Percentiles rank a stretch among this genome's conserved stretches.
Conservation (phyloP, 1,140 invertebrate species). For the Hypsibius dujardini region DNA sequence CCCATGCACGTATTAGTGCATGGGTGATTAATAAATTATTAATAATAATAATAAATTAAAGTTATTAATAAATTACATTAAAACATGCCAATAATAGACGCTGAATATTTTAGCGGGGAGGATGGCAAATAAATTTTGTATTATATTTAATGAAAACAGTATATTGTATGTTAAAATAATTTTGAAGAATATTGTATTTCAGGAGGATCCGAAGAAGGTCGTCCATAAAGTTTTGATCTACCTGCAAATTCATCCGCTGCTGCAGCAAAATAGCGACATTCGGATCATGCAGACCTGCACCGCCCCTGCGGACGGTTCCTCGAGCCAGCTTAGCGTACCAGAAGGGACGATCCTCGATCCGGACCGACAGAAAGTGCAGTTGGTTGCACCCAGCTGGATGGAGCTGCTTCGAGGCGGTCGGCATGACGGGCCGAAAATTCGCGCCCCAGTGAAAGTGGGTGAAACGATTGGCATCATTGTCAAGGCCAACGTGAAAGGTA, state of each 20-base stretch:
- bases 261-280: background rate
- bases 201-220: background rate
- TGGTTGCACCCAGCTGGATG: conserved; percentile 3
- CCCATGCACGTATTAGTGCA: too few relatives aligned
- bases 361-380: background rate
- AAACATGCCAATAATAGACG: too few relatives aligned
- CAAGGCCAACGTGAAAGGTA: background rate
- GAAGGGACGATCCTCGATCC: background rate
- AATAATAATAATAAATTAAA: too few relatives aligned
- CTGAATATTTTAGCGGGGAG: too few relatives aligned
- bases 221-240: background rate
- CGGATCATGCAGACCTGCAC: background rate
- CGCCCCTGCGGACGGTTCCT: background rate
- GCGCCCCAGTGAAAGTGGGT: background rate
- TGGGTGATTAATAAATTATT: too few relatives aligned
- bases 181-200: too few relatives aligned
- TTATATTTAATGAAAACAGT: too few relatives aligned
- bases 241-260: background rate
- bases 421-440: conserved; percentile 1
- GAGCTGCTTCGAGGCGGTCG: background rate
- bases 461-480: background rate
- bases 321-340: too few relatives aligned
- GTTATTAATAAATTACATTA: too few relatives aligned
- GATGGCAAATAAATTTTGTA: too few relatives aligned
- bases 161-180: too few relatives aligned